Evolutionary conservation across 2,113 vertebrate species (phyloP).

Genomic region (Neomonachus schauinslandi): DNA sequence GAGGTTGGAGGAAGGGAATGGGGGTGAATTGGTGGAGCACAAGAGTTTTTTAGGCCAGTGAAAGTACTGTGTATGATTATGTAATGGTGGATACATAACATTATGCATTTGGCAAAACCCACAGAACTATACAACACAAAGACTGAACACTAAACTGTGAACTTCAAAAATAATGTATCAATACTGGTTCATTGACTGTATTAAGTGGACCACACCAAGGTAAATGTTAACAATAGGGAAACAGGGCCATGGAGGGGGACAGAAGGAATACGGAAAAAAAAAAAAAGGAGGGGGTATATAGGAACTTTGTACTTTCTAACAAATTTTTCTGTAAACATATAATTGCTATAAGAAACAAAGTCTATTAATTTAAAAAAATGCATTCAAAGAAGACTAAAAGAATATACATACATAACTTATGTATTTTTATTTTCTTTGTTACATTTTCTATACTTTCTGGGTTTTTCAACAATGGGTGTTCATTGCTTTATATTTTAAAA

Average conservation of each 20-base stretch:
- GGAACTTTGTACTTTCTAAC: neutral
- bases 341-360: slow-evolving; percentile 50
- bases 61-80: neutral
- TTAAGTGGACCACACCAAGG: neutral
- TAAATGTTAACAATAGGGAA: neutral
- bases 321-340: neutral
- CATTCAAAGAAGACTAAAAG: slow-evolving; percentile 3
- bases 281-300: neutral
- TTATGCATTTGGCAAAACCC: neutral
- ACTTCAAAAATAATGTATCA: neutral
- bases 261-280: neutral
- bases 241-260: neutral
- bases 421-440: slow-evolving; percentile 4
- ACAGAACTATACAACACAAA: neutral
- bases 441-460: neutral
- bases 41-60: neutral
- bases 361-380: slow-evolving; percentile 9
- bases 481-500: slow-evolving; percentile 21
- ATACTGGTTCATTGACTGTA: neutral
- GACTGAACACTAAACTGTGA: neutral
- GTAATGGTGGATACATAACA: neutral
- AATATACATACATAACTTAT: neutral
- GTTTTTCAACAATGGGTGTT: neutral
- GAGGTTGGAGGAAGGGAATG: neutral
- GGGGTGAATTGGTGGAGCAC: neutral